phyloP scores from a whole-genome alignment of 2,797 vertebrate species.

The Gallinago nigripennis region DNA sequence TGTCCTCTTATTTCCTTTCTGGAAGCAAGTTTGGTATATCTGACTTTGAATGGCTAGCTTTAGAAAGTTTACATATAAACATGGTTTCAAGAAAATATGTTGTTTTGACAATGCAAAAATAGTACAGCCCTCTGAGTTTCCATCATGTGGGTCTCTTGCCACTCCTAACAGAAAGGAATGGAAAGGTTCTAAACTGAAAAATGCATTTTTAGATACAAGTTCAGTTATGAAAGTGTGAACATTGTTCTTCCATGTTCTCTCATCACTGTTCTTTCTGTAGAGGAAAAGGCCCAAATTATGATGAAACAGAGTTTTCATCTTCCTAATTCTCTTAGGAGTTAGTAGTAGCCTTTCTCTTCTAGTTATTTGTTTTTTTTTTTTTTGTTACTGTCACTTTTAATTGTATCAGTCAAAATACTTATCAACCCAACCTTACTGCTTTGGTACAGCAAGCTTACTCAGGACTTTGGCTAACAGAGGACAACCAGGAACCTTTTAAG shows the following conservation, averaged over 20 bases:
- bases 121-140: neutral
- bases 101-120: neutral
- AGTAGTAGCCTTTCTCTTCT: neutral
- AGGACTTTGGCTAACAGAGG: neutral
- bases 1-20: neutral
- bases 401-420: neutral
- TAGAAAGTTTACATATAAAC: neutral
- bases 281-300: neutral
- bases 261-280: fast-evolving
- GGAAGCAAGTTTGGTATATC: neutral
- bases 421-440: neutral
- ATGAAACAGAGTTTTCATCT: neutral
- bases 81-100: neutral
- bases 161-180: neutral
- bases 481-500: neutral
- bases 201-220: neutral
- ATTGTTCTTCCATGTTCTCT: neutral
- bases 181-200: neutral
- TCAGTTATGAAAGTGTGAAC: neutral
- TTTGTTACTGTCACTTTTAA: neutral
- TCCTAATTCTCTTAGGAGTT: neutral
- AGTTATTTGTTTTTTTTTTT: fast-evolving
- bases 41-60: neutral
- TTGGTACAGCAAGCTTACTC: neutral
- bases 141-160: neutral